Evolutionary conservation across 1,140 invertebrate species (phyloP), one percentile per base, ranked within the genome.

Genomic region (Bombus confusus): DNA sequence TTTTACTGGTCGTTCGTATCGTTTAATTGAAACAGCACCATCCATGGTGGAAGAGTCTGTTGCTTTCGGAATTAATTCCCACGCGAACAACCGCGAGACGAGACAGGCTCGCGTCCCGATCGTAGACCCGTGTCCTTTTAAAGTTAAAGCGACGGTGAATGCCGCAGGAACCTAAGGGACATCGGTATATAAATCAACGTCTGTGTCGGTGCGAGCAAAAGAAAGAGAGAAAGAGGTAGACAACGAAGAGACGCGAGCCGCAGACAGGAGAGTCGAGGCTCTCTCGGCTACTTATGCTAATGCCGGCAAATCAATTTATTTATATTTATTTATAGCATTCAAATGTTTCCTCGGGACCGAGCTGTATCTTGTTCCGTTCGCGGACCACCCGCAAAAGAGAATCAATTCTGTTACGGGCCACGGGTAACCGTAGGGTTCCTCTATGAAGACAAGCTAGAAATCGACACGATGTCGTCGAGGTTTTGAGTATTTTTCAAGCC

Each of bases 321-420:
- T 93, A 93, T 93, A 93, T 93, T 93, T 93, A 93, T 92, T 92
- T 93, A 93, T 92, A 92, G 91, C 91, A 93, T 93, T 92, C 89
- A 92, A 93, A 93, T 92, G 92, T 92, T 92, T 91, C 87, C 88
- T 79, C 68, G 85, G 84, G 59, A 92, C 82, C 80, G 59, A 78
- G 68, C 47, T 34, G 52, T 72, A 74, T 80, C 78, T 86, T 82
- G 79, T 90, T 87, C 83, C 64, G 86, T 31, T 68, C 87, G 68
- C 59, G 88, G 92, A 93, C 92, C 92, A 93, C 92, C 92, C 92
- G 90, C 86, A 80, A 91, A 87, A 89, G 59, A 66, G 62, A 84
- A 57, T 80, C 85, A 85, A 87, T 89, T 43, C 77, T 59, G 66
- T 69, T 81, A 47, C 47, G 78, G 77, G 59, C 66, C 64, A 87